Evolutionary conservation across 1,140 invertebrate genomes (phyloP).

Genomic region (Drosophila seguyi): DNA sequence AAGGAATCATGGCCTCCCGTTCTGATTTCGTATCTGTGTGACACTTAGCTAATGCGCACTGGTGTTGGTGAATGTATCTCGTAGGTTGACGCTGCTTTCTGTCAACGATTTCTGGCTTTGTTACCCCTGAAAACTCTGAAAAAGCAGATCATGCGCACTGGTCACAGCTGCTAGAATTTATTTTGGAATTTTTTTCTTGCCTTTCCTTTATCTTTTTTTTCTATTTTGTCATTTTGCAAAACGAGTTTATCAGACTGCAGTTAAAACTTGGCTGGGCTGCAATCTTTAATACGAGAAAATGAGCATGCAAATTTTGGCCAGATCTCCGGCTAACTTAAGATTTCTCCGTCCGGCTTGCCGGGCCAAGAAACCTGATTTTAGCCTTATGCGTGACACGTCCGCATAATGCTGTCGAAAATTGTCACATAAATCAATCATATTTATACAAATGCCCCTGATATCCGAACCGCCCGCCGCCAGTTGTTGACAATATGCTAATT

Average conservation of each 20-base stretch:
- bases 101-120: conserved; percentile 22
- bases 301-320: conserved; percentile 61
- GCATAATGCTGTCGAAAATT: conserved; percentile 82
- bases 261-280: conserved; percentile 67
- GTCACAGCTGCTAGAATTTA: conserved; percentile 41
- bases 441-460: conserved; percentile 82
- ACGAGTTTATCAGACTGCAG: conserved; percentile 60
- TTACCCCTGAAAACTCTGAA: conserved; percentile 28
- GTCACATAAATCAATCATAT: conserved; percentile 85
- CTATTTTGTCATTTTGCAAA: conserved; percentile 4
- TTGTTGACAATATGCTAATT: conserved; percentile 68
- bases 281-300: conserved; percentile 45
- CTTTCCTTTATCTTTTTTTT: background rate
- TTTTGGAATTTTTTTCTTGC: conserved; percentile 1
- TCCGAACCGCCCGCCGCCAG: conserved; percentile 47
- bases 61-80: conserved; percentile 39
- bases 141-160: conserved; percentile 43
- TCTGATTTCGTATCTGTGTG: conserved; percentile 32
- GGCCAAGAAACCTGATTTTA: conserved; percentile 40
- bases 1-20: conserved; percentile 36
- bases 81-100: conserved; percentile 19
- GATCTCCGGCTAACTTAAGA: conserved; percentile 8
- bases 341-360: too few relatives aligned
- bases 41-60: background rate
- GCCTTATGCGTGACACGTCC: conserved; percentile 72